Evolutionary conservation across 2,113 vertebrate species (phyloP).

Genomic region (Serilophus lunatus): DNA sequence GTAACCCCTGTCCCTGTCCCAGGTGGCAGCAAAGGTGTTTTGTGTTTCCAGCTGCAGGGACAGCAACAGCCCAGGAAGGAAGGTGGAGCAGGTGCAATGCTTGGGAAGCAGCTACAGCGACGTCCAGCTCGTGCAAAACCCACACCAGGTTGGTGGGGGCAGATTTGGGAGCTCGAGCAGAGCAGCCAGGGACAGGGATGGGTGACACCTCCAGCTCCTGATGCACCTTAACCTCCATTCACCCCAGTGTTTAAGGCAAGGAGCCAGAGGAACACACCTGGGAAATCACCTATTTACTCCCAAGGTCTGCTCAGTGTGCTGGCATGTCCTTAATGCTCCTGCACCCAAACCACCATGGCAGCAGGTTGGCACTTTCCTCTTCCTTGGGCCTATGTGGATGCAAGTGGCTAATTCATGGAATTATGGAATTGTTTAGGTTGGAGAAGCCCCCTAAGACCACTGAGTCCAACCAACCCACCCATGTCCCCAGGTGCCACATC

Average conservation of each 20-base stretch:
- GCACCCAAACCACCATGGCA: rapidly evolving
- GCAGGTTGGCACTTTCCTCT: background rate
- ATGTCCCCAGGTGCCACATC: background rate
- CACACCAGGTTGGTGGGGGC: rapidly evolving
- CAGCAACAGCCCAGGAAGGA: background rate
- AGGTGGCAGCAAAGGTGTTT: background rate
- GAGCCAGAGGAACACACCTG: background rate
- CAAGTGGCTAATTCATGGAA: background rate
- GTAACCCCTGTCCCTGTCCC: background rate
- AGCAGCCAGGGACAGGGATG: background rate
- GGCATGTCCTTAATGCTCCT: background rate
- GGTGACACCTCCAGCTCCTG: background rate
- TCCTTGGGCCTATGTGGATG: background rate
- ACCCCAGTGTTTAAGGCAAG: background rate
- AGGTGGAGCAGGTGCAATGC: rapidly evolving
- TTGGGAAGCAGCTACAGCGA: background rate
- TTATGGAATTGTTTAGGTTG: background rate
- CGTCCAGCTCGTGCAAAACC: background rate
- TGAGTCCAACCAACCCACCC: background rate
- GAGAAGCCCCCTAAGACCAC: background rate
- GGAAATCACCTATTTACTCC: background rate
- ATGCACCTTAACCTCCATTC: background rate
- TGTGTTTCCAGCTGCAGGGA: background rate
- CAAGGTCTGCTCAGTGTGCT: background rate
- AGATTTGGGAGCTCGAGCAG: background rate